Percentiles rank a stretch among this genome's conserved stretches.
Conservation (phyloP, 2,797 vertebrate species). For the Synanceia verrucosa region DNA sequence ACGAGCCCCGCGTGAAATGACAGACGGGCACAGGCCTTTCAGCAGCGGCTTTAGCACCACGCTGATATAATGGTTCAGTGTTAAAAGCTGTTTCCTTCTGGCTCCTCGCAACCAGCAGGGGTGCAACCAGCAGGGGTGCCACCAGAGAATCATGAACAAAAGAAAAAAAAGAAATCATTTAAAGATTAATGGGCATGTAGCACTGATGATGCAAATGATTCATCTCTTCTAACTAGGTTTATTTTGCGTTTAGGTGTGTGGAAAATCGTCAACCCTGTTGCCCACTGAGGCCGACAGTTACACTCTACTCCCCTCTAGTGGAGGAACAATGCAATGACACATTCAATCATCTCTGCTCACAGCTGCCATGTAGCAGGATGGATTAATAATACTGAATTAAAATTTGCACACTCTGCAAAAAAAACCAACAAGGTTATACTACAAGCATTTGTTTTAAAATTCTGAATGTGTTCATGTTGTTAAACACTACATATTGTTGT, state of each 20-base stretch:
- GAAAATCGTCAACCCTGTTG: conserved; percentile 3
- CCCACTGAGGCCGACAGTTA: background rate
- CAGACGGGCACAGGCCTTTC: conserved; percentile 37
- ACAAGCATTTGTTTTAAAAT: background rate
- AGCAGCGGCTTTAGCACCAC: background rate
- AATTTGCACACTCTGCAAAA: background rate
- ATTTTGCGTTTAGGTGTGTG: background rate
- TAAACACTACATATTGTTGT: background rate
- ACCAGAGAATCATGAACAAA: background rate
- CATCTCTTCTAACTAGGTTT: background rate
- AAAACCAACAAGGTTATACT: background rate
- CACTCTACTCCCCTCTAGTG: conserved; percentile 36
- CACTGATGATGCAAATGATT: background rate
- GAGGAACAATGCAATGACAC: background rate
- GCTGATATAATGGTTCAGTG: background rate
- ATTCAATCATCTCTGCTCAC: background rate
- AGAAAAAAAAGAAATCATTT: background rate
- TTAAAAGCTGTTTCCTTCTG: conserved; percentile 1
- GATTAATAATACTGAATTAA: background rate
- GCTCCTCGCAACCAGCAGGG: background rate
- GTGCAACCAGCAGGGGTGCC: background rate
- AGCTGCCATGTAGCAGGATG: background rate
- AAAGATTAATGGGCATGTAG: background rate
- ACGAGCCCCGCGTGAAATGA: conserved; percentile 18
- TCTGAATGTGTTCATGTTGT: background rate